These are phyloP conservation scores for Pinna nobilis DNA, from an alignment of 1,140 invertebrate species.

Conservation along the genomic window DNA sequence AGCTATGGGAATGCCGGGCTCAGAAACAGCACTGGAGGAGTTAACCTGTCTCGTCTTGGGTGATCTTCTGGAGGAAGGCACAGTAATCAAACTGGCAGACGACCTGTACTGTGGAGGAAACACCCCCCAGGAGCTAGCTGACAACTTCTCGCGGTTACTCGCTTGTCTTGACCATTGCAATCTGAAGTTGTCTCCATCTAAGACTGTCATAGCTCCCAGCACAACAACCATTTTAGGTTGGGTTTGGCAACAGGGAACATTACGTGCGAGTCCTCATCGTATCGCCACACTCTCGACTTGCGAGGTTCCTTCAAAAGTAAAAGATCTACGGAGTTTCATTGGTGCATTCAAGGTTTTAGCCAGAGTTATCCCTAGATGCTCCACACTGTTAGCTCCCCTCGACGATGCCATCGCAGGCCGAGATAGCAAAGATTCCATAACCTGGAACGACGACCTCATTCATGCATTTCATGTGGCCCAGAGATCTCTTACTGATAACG, in stretches of 20 bases:
- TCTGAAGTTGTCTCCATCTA: not conserved
- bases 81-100: slow-evolving; percentile 9
- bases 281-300: slow-evolving; percentile 28
- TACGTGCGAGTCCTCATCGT: slow-evolving; percentile 47
- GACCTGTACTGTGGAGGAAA: slow-evolving; percentile 24
- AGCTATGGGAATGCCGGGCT: slow-evolving; percentile 38
- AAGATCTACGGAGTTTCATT: slow-evolving; percentile 37
- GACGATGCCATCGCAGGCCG: slow-evolving; percentile 10
- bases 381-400: not conserved
- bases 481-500: not conserved
- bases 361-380: slow-evolving; percentile 9
- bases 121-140: slow-evolving; percentile 11
- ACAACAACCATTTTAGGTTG: slow-evolving; percentile 14
- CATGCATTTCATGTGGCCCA: slow-evolving; percentile 8
- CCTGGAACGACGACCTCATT: slow-evolving; percentile 22
- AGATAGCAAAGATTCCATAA: slow-evolving; percentile 15
- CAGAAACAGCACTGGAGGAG: slow-evolving; percentile 25
- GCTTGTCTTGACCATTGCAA: not conserved
- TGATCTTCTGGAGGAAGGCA: slow-evolving; percentile 31
- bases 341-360: slow-evolving; percentile 49
- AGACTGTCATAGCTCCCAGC: no score
- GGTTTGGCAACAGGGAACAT: slow-evolving; percentile 20
- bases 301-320: slow-evolving; percentile 29
- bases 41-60: slow-evolving; percentile 25
- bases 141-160: slow-evolving; percentile 3